Conservation (phyloP, 2,888 invertebrate species). For the Antheraea assamensis region DNA sequence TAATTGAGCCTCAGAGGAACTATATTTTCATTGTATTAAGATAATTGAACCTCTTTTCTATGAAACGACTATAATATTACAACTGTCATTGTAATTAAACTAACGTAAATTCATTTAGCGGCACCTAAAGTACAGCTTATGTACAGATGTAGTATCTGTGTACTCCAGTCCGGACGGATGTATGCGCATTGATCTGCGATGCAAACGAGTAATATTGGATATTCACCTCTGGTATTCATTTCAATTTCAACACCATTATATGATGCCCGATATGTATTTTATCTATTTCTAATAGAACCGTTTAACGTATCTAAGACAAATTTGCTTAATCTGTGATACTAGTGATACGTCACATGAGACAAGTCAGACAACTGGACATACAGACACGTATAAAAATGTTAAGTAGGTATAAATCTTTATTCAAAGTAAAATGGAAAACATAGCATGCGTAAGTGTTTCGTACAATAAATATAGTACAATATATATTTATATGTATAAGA, state of each 20-base stretch:
- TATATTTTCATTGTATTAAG: not conserved
- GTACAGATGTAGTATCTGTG: not conserved
- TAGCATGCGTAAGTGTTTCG: not conserved
- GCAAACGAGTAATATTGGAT: not conserved
- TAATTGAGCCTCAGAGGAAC: no score
- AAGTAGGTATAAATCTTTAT: not conserved
- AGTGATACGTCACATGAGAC: not conserved
- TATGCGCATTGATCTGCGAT: constrained; percentile 4
- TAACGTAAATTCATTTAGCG: not conserved
- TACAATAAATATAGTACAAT: not conserved
- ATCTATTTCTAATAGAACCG: not conserved
- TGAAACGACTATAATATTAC: not conserved
- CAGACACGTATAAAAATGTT: not conserved
- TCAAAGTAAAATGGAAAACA: not conserved
- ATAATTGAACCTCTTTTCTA: not conserved
- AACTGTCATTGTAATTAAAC: not conserved
- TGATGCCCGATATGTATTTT: not conserved
- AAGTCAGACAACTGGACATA: not conserved
- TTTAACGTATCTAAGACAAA: not conserved
- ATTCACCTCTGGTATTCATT: not conserved
- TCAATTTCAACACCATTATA: not conserved
- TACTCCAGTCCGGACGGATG: not conserved
- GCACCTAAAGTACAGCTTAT: not conserved
- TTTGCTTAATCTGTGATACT: not conserved
- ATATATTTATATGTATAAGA: not conserved